A percentile compares a stretch with the other conserved stretches of the same genome.
These are phyloP conservation scores for Hololepta plana DNA, from an alignment of 2,888 invertebrate species.

Conservation along the genomic window DNA sequence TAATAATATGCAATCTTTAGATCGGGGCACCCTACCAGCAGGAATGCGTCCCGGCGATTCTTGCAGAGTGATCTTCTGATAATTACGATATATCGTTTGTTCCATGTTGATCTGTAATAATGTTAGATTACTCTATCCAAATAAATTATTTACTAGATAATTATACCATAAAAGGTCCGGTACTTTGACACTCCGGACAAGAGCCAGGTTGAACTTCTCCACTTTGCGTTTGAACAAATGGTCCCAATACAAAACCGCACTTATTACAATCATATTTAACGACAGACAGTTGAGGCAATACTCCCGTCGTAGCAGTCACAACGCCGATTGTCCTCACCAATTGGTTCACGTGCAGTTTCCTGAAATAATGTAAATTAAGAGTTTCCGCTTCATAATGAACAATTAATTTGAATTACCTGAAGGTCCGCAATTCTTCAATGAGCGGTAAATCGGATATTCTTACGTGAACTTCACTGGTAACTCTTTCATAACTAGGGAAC, in stretches of 20 bases:
- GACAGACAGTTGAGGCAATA: slow-evolving; percentile 85
- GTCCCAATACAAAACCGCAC: slow-evolving; percentile 89
- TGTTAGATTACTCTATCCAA: slow-evolving; percentile 1
- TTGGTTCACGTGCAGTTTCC: slow-evolving; percentile 82
- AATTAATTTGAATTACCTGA: slow-evolving; percentile 35
- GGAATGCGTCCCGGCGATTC: slow-evolving; percentile 97
- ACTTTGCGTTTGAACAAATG: slow-evolving; percentile 87
- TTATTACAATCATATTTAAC: slow-evolving; percentile 96
- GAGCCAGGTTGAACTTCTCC: slow-evolving; percentile 89
- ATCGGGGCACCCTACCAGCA: slow-evolving; percentile 90
- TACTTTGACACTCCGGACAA: slow-evolving; percentile 95
- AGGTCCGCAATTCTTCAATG: slow-evolving; percentile 87
- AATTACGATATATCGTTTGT: slow-evolving; percentile 95
- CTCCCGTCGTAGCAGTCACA: slow-evolving; percentile 88
- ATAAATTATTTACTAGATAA: too few relatives aligned
- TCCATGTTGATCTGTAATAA: slow-evolving; percentile 87
- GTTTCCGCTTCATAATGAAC: not conserved
- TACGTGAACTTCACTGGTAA: slow-evolving; percentile 86
- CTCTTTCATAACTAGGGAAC: slow-evolving; percentile 91
- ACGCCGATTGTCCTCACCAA: slow-evolving; percentile 87
- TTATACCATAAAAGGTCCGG: slow-evolving; percentile 85
- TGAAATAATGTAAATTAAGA: slow-evolving; percentile 13
- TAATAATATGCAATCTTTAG: slow-evolving; percentile 88
- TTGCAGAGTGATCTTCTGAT: slow-evolving; percentile 93
- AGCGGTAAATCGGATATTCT: slow-evolving; percentile 88